Conservation (phyloP, 2,113 vertebrate genomes). For the Orthonyx spaldingii region DNA sequence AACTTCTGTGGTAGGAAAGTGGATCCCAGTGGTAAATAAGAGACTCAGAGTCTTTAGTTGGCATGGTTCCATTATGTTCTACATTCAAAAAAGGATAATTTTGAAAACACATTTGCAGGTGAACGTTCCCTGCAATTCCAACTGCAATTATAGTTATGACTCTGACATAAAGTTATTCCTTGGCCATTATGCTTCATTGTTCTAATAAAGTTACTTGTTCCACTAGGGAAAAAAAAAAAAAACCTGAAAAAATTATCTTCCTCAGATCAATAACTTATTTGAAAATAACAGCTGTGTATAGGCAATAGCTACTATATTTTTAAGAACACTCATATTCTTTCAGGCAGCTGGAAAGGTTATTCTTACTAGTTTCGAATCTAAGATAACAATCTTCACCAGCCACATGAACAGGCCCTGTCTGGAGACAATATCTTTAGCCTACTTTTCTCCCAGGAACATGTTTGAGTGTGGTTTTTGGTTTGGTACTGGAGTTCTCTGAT, state of each 20-base stretch:
- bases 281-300: slow-evolving; percentile 4
- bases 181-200: neutral
- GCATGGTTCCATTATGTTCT: neutral
- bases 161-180: neutral
- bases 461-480: slow-evolving; percentile 54
- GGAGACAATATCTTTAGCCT: slow-evolving; percentile 47
- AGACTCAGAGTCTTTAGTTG: neutral
- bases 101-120: neutral
- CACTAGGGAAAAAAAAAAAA: neutral
- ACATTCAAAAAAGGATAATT: neutral
- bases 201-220: slow-evolving; percentile 1
- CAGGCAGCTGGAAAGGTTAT: slow-evolving; percentile 35
- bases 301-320: neutral
- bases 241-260: neutral
- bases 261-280: neutral
- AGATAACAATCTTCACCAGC: slow-evolving; percentile 58
- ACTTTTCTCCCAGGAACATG: slow-evolving; percentile 27
- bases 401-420: slow-evolving; percentile 53
- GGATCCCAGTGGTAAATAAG: neutral
- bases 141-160: neutral
- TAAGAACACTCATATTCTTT: slow-evolving; percentile 30
- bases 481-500: slow-evolving; percentile 52
- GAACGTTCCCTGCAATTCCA: neutral
- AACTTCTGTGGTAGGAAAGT: neutral
- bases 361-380: slow-evolving; percentile 16